Conservation (phyloP, 2,113 vertebrate genomes). For the Nestor notabilis region DNA sequence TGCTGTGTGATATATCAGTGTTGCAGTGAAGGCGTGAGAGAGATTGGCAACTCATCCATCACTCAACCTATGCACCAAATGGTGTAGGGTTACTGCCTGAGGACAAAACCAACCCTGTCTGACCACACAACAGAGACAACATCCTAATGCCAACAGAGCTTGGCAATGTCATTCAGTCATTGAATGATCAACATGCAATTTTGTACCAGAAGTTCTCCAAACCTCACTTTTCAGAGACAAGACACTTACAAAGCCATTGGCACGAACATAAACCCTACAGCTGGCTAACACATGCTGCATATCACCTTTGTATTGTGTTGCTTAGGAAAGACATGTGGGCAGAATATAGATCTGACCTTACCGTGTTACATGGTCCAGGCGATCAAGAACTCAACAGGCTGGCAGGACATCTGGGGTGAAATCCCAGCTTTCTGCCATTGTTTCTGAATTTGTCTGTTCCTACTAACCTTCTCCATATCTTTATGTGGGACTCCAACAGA, state of each 20-base stretch:
- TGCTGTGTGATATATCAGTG: neutral
- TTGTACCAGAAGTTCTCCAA: neutral
- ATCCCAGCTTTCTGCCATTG: neutral
- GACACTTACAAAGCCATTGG: neutral
- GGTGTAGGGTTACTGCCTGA: accelerated
- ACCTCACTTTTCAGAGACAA: neutral
- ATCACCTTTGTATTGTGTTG: neutral
- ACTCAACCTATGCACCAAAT: neutral
- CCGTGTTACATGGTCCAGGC: accelerated
- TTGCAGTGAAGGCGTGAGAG: neutral
- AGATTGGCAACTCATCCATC: accelerated
- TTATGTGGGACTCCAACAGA: neutral
- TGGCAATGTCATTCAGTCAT: neutral
- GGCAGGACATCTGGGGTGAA: neutral
- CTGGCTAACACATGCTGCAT: accelerated
- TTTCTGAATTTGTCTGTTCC: neutral
- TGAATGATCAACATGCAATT: accelerated
- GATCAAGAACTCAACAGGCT: accelerated
- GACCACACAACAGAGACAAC: too few relatives aligned
- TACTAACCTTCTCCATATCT: accelerated
- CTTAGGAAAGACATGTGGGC: neutral
- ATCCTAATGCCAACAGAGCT: neutral
- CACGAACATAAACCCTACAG: neutral
- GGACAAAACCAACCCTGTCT: neutral
- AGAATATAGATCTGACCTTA: neutral